These are phyloP conservation scores for Alaudala cheleensis DNA, from an alignment of 2,113 vertebrate genomes.

Conservation along the genomic window DNA sequence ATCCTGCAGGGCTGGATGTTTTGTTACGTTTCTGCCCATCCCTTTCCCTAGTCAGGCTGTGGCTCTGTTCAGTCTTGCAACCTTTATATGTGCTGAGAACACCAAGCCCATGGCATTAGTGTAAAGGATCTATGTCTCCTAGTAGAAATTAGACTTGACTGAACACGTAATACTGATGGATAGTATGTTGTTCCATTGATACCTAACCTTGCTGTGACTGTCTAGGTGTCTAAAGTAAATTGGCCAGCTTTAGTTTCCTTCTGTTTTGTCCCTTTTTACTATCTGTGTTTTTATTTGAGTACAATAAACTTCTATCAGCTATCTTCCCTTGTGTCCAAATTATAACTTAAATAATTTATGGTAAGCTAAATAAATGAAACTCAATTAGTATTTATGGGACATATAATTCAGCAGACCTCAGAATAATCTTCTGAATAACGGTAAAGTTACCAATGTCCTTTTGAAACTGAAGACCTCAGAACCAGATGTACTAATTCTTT, in stretches of 20 bases:
- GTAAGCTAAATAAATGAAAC: background rate
- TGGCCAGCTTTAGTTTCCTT: background rate
- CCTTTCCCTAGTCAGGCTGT: background rate
- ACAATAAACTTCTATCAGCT: background rate
- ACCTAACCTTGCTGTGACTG: background rate
- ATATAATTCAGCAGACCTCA: background rate
- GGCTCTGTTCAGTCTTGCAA: background rate
- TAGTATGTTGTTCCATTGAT: background rate
- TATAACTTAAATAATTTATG: background rate
- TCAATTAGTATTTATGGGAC: background rate
- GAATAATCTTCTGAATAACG: background rate
- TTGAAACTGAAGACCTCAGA: background rate
- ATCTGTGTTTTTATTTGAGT: background rate
- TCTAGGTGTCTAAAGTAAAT: background rate
- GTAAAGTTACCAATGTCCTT: background rate
- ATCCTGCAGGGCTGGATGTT: background rate
- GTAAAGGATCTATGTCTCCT: background rate
- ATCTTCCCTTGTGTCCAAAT: background rate
- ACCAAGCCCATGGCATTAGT: background rate
- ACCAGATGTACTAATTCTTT: background rate
- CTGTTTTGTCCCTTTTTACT: background rate
- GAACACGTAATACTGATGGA: background rate
- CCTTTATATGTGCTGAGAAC: background rate
- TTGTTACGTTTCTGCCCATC: background rate
- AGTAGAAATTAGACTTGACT: background rate